A percentile compares a stretch with the other conserved stretches of the same genome.
Evolutionary conservation across 2,113 vertebrate genomes (phyloP).

Genomic region (Tragelaphus buxtoni): DNA sequence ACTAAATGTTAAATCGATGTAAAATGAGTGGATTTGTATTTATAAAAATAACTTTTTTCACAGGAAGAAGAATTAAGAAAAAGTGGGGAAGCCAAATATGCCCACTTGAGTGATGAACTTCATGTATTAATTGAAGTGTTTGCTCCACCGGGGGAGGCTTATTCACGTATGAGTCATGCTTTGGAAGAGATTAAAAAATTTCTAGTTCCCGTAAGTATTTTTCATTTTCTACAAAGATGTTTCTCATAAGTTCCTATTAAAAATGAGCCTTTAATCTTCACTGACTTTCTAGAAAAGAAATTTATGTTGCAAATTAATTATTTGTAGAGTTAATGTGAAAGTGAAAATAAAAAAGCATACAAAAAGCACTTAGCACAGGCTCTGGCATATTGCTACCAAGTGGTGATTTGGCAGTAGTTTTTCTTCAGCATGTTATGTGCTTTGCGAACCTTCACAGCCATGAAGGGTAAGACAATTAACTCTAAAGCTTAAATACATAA

Average conservation of each 20-base stretch:
- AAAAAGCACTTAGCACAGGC: neutral
- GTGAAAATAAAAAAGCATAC: neutral
- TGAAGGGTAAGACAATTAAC: neutral
- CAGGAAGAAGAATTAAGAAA: conserved; percentile 99
- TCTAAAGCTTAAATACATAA: neutral
- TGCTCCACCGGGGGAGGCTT: conserved; percentile 97
- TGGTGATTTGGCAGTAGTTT: neutral
- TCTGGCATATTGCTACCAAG: neutral
- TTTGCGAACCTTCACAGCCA: neutral
- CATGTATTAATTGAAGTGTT: conserved; percentile 99
- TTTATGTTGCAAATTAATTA: neutral
- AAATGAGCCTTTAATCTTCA: neutral
- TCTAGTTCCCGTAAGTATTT: conserved; percentile 95
- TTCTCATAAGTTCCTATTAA: conserved; percentile 28
- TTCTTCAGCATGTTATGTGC: neutral
- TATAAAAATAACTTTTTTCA: conserved; percentile 76
- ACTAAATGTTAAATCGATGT: conserved; percentile 66
- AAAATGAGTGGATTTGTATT: conserved; percentile 63
- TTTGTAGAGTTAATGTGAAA: neutral
- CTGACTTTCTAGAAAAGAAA: neutral
- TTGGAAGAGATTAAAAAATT: conserved; percentile 99
- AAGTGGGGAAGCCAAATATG: conserved; percentile 96
- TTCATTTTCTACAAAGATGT: conserved; percentile 40
- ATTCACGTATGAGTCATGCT: conserved; percentile 99
- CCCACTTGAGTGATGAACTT: conserved; percentile 97